Conservation (phyloP, 92 coral and sea anemone genomes). For the Blastomussa wellsi region DNA sequence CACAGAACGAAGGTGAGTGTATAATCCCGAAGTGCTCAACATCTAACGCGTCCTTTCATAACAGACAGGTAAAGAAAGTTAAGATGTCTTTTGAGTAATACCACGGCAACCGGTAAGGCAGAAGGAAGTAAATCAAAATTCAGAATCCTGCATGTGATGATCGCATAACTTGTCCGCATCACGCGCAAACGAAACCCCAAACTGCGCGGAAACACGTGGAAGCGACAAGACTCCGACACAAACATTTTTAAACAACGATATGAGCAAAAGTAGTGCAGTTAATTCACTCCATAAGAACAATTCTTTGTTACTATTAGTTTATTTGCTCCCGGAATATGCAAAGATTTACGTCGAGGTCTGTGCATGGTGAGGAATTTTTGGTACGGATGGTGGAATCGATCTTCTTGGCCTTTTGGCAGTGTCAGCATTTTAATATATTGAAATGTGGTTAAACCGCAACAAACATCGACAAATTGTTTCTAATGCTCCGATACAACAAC, state of each 20-base stretch:
- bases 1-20: constrained; percentile 27
- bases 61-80: background rate
- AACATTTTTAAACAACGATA: background rate
- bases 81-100: background rate
- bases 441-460: background rate
- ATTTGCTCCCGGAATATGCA: background rate
- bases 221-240: background rate
- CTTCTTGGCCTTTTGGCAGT: background rate
- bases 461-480: background rate
- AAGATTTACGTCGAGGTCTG: background rate
- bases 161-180: too few relatives aligned
- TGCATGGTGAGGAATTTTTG: background rate
- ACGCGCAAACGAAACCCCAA: background rate
- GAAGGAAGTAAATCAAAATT: background rate
- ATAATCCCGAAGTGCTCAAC: background rate
- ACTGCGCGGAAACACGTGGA: background rate
- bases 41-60: background rate
- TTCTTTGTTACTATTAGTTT: background rate
- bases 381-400: too few relatives aligned
- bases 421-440: background rate
- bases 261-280: background rate
- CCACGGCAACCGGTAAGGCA: background rate
- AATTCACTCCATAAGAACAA: background rate
- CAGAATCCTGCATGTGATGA: too few relatives aligned
- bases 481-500: background rate